Percentiles rank a stretch among this genome's conserved stretches.
Conservation (phyloP, 2,113 vertebrate species). For the Micronycteris hirsuta region DNA sequence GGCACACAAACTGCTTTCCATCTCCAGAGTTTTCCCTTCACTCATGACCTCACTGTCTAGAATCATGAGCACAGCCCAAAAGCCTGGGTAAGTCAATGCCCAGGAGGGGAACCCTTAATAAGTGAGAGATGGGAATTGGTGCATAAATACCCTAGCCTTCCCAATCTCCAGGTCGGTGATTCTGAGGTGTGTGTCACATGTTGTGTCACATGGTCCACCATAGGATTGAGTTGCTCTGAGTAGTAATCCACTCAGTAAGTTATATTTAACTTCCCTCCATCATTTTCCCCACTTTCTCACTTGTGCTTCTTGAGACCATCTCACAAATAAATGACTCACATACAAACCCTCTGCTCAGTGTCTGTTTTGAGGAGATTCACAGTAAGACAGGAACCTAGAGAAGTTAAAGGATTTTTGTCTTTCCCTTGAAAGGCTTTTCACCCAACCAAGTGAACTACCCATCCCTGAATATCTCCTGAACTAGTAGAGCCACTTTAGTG, state of each 20-base stretch:
- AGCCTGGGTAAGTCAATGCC: not conserved
- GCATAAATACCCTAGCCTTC: not conserved
- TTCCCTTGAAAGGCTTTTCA: not conserved
- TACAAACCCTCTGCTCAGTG: not conserved
- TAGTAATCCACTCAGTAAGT: not conserved
- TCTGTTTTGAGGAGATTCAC: constrained; percentile 6
- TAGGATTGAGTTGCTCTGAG: not conserved
- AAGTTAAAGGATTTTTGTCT: not conserved
- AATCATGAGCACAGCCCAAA: not conserved
- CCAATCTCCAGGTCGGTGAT: not conserved
- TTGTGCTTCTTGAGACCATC: not conserved
- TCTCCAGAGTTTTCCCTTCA: not conserved
- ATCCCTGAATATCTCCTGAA: not conserved
- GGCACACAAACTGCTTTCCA: not conserved
- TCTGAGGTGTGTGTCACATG: not conserved
- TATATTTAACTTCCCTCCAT: not conserved
- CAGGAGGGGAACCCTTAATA: not conserved
- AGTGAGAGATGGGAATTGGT: not conserved
- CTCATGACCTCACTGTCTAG: not conserved
- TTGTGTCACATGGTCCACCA: not conserved
- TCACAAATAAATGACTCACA: not conserved
- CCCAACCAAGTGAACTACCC: not conserved
- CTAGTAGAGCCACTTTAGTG: not conserved
- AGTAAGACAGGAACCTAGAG: not conserved
- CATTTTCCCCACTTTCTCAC: not conserved